Base-by-base conservation (phyloP, 2,888 invertebrate species). In the Drosophila longiperda region DNA sequence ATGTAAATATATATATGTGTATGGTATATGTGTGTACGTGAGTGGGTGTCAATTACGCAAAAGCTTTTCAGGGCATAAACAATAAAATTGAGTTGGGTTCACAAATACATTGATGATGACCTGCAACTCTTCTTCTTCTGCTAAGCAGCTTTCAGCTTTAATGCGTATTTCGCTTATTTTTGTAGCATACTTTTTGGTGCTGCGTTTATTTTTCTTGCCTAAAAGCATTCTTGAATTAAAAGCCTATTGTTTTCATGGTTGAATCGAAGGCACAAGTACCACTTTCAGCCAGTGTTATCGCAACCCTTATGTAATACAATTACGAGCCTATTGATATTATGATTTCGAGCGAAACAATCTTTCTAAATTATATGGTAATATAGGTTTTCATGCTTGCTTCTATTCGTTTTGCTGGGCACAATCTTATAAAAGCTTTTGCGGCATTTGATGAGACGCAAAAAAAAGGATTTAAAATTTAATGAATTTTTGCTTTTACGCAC, bases 381-480 rank as follows among this genome's bases (percentile, higher is more conserved):
- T 33, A 36, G 29, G 23, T 12, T 23, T 12, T 29, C 11, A 49
- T 15, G 32, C 45, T 20, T 42, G 52, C 1, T 3, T 45, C 9
- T 50, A 40, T 57, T 67, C 49, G 38, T 59, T 58, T 26, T 2
- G 40, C 9, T 11, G 17, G 40, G 42, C 60, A 49, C 61, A 80
- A 68, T 75, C 67, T 62, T 68, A 75, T 75, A 67, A 79, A 75
- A 75, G 78, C 62, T 75, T 67, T 63, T 65, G 76, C 58, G 48
- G 64, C 75, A 66, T 79, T 66, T 64, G 79, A 57, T 64, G 80
- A 54, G 57, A 55, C 66, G 57, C 68, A 55, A 70, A 72, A 70
- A 72, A 84, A 84, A 83, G 81, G 66, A 75, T 85, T 88, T 60
- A 32, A 69, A 85, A 80, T 88, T 80, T 88, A 86, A 84, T 83